Base-by-base conservation (phyloP, 2,888 invertebrate genomes). In the Drosophila demipolita region DNA sequence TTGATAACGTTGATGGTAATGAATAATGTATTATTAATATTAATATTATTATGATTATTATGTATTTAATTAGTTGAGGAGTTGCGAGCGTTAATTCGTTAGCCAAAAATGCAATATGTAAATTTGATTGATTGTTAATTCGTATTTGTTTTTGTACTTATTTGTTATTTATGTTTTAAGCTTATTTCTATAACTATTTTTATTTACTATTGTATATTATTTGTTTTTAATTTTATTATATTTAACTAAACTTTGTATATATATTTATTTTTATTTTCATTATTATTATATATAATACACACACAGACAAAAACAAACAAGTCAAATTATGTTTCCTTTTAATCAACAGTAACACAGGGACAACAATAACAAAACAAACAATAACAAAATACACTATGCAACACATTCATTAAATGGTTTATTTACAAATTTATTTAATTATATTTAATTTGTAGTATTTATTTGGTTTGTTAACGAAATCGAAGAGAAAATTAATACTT, bases 91-190 rank as follows among this genome's bases (percentile, higher is more conserved):
- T 60, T 15, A 26, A 38, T 20, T 57, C 68, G 75, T 67, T 64
- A 65, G 70, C 66, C 65, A 40, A 77, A 80, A 80, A 71, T 54
- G 70, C 72, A 77, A 73, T 80, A 80, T 73, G 78, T 66, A 80
- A 33, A 81, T 75, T 75, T 73, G 23, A 61, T 75, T 57, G 68
- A 83, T 83, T 84, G 84, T 84, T 84, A 66, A 83, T 68, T 66
- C 72, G 32, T 74, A 75, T 83, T 87, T 85, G 80, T 86, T 86
- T 83, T 68, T 78, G 69, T 65, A 73, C 66, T 73, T 72, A 75
- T 83, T 87, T 85, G 83, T 84, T 84, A 85, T 78, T 84, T 84
- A 83, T 78, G 86, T 83, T 88, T 78, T 82, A 80, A 71, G 63
- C 66, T 54, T 45, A 52, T 63, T 71, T 74, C 29, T 32, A 45